phyloP scores from a whole-genome alignment of 1,140 invertebrate species.

The Sesamia nonagrioides region DNA sequence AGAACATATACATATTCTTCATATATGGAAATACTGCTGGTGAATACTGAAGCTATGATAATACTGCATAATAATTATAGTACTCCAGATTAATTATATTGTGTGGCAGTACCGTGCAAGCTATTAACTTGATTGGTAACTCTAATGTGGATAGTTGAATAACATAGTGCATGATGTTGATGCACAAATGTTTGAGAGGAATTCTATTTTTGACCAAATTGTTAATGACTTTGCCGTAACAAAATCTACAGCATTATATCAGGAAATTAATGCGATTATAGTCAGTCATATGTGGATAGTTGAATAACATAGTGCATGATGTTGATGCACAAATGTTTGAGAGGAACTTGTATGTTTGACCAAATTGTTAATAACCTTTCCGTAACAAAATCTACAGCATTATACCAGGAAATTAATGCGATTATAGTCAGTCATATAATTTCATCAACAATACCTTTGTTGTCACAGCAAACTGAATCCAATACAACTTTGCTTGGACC shows the following conservation, averaged over 20 bases:
- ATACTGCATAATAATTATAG: constrained; percentile 4
- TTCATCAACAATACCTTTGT: constrained; percentile 36
- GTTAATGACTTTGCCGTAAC: background rate
- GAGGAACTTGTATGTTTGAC: too few relatives aligned
- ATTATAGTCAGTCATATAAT: constrained; percentile 25
- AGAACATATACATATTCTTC: too few relatives aligned
- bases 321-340: background rate
- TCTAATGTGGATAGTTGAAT: background rate
- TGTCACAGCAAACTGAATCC: constrained; percentile 14
- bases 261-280: constrained; percentile 27
- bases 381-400: background rate
- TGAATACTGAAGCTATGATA: too few relatives aligned
- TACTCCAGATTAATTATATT: constrained; percentile 24
- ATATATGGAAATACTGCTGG: too few relatives aligned
- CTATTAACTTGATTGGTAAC: background rate
- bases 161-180: background rate
- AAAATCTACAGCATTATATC: background rate
- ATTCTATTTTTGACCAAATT: background rate
- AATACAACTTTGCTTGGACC: constrained; percentile 17
- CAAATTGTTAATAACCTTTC: background rate
- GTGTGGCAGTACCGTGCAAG: background rate
- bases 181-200: background rate
- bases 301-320: constrained; percentile 7
- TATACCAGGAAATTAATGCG: background rate
- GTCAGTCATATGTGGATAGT: constrained; percentile 1